Evolutionary conservation across 1,140 invertebrate species (phyloP).

Genomic region (Helicoverpa zea): DNA sequence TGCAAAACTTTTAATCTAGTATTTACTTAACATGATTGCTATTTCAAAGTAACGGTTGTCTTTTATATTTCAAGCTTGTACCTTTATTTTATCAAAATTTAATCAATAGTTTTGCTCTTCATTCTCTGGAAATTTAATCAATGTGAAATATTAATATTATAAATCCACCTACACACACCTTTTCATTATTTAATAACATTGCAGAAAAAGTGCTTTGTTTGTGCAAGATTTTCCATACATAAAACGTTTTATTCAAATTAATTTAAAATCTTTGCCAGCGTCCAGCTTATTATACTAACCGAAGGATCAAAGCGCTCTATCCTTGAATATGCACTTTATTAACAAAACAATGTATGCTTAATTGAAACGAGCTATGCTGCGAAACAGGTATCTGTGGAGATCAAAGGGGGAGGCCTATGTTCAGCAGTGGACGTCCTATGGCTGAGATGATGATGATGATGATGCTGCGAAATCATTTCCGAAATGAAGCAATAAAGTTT

Average conservation of each 20-base stretch:
- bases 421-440: too few species aligned
- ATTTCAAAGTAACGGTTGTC: too few species aligned
- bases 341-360: neutral
- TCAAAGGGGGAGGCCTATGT: too few species aligned
- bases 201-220: neutral
- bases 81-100: too few species aligned
- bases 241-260: constrained; percentile 6
- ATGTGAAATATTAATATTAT: neutral
- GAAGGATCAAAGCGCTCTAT: neutral
- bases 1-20: too few species aligned
- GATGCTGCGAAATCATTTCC: neutral
- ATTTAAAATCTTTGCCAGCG: neutral
- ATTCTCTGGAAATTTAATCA: neutral
- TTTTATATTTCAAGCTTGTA: too few species aligned
- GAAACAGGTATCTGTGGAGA: too few species aligned
- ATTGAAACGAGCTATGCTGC: neutral
- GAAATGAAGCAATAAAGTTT: neutral
- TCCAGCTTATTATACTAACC: neutral
- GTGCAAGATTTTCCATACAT: neutral
- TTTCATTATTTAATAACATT: neutral
- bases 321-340: neutral
- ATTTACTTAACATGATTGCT: too few species aligned
- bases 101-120: too few species aligned
- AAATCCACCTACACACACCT: neutral
- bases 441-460: too few species aligned